Conservation (phyloP, 2,888 invertebrate genomes). For the Sturmia bella region DNA sequence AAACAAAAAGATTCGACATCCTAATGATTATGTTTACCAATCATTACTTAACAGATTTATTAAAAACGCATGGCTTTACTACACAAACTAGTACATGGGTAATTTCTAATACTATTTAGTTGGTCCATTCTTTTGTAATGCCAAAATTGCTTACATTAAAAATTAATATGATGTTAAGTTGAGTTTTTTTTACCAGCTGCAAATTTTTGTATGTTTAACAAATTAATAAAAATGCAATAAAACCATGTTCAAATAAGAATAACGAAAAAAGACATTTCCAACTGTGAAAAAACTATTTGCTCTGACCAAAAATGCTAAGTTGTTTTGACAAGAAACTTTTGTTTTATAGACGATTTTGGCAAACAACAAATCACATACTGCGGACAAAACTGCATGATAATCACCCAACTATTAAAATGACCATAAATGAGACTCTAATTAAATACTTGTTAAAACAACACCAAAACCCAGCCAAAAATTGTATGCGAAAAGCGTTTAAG, state of each 20-base stretch:
- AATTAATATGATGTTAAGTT: constrained; percentile 31
- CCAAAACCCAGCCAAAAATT: constrained; percentile 56
- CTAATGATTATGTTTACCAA: no score
- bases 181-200: constrained; percentile 11
- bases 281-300: constrained; percentile 59
- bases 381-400: constrained; percentile 68
- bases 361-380: constrained; percentile 67
- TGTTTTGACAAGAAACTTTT: constrained; percentile 61
- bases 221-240: constrained; percentile 70
- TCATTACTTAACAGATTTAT: no score
- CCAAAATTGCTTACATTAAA: background rate
- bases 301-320: constrained; percentile 56
- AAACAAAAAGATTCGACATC: no score
- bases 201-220: constrained; percentile 55
- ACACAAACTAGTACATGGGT: background rate
- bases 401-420: constrained; percentile 66
- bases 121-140: background rate
- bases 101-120: background rate
- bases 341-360: constrained; percentile 59
- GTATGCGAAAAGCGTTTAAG: background rate
- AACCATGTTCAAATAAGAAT: constrained; percentile 29
- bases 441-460: constrained; percentile 70
- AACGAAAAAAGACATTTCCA: background rate
- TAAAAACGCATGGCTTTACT: no score
- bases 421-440: constrained; percentile 68